phyloP scores from a whole-genome alignment of 1,140 invertebrate species.

The Anastrepha obliqua region DNA sequence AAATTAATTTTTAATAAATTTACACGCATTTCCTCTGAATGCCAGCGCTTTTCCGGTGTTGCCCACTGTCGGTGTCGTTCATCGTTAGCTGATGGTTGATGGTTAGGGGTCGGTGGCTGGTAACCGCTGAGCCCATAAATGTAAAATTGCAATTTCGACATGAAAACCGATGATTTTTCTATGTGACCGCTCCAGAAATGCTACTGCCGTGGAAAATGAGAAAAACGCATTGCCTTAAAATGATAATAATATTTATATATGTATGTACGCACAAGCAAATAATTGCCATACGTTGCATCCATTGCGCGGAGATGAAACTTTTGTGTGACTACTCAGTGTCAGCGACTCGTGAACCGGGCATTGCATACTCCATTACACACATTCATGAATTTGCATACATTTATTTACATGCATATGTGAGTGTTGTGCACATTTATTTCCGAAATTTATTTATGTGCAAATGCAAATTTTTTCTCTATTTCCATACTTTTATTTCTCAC shows the following conservation, averaged over 20 bases:
- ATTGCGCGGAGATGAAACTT: neutral
- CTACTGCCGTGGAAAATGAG: neutral
- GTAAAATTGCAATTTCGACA: conserved; percentile 45
- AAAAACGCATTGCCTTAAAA: conserved; percentile 38
- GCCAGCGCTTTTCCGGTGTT: conserved; percentile 2
- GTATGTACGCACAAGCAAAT: neutral
- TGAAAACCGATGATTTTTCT: conserved; percentile 26
- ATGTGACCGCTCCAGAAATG: conserved; percentile 5
- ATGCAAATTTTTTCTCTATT: too few species aligned
- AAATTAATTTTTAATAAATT: conserved; percentile 70
- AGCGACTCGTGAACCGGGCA: too few species aligned
- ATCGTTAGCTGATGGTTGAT: neutral
- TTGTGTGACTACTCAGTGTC: too few species aligned
- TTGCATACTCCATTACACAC: neutral
- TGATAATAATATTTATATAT: neutral
- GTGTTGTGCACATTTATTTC: too few species aligned
- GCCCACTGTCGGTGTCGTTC: neutral
- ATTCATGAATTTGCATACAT: neutral
- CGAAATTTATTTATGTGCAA: too few species aligned
- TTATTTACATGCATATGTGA: neutral
- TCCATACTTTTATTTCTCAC: too few species aligned
- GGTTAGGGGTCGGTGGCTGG: neutral
- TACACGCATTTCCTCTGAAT: conserved; percentile 55
- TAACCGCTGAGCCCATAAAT: conserved; percentile 15
- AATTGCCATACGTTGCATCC: neutral